Conservation (phyloP, 2,113 vertebrate species). For the Carollia perspicillata region DNA sequence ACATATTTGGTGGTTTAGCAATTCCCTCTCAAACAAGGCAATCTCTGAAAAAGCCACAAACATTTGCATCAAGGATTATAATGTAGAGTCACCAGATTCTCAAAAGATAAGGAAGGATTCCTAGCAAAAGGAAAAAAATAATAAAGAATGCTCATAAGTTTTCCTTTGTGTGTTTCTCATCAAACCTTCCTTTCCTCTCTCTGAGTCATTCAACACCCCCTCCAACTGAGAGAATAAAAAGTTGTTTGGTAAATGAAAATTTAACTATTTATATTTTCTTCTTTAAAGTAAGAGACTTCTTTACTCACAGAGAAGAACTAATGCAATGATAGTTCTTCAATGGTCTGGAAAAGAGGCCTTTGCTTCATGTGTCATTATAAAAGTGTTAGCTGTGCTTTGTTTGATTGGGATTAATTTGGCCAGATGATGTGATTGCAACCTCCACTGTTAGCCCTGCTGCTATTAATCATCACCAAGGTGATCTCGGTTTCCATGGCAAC, state of each 20-base stretch:
- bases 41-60: not conserved
- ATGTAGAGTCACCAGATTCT: not conserved
- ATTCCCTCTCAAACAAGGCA: not conserved
- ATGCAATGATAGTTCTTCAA: not conserved
- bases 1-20: not conserved
- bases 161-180: not conserved
- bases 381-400: slow-evolving; percentile 64
- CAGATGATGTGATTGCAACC: slow-evolving; percentile 64
- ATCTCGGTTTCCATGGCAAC: slow-evolving; percentile 83
- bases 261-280: not conserved
- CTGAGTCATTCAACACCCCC: not conserved
- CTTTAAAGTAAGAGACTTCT: not conserved
- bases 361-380: slow-evolving; percentile 33
- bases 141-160: not conserved
- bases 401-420: slow-evolving; percentile 75
- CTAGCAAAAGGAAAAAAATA: not conserved
- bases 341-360: not conserved
- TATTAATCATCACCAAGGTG: slow-evolving; percentile 86
- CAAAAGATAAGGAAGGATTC: not conserved
- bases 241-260: not conserved
- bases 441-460: slow-evolving; percentile 63
- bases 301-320: not conserved
- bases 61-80: not conserved
- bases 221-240: not conserved
- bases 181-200: not conserved